Conservation (phyloP, 2,113 vertebrate genomes). For the Pipra filicauda region DNA sequence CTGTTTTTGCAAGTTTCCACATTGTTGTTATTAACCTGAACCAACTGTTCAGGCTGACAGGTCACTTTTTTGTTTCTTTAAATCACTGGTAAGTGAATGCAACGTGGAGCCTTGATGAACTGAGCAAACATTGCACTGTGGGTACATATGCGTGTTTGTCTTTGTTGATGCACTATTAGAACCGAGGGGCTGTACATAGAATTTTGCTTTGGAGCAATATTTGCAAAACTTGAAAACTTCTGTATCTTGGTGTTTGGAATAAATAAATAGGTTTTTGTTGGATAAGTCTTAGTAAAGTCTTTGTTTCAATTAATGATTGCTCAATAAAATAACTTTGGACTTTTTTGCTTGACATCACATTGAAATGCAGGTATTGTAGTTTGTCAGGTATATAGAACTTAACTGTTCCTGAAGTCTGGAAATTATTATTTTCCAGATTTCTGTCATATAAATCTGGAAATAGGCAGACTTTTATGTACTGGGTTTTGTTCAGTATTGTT, state of each 20-base stretch:
- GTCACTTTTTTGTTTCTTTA: conserved; percentile 52
- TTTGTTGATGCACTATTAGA: conserved; percentile 71
- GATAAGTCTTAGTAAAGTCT: conserved; percentile 44
- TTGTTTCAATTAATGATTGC: neutral
- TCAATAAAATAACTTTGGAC: neutral
- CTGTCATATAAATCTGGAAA: neutral
- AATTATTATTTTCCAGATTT: neutral
- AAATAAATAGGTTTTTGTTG: conserved; percentile 78
- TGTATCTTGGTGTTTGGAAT: conserved; percentile 76
- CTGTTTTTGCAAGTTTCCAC: conserved; percentile 54
- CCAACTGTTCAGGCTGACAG: conserved; percentile 18
- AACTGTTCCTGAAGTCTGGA: neutral
- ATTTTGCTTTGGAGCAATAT: conserved; percentile 76
- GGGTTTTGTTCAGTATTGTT: neutral
- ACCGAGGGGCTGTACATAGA: conserved; percentile 69
- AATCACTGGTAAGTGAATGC: conserved; percentile 56
- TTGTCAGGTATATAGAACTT: neutral
- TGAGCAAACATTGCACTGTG: conserved; percentile 74
- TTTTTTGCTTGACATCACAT: neutral
- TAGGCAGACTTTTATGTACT: accelerated
- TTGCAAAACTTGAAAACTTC: conserved; percentile 75
- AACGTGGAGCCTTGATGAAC: conserved; percentile 57
- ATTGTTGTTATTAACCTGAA: conserved; percentile 34
- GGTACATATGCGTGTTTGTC: conserved; percentile 25
- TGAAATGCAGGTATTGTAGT: neutral